Conservation (phyloP, 2,888 invertebrate genomes). For the Lepidochrysops patricia region DNA sequence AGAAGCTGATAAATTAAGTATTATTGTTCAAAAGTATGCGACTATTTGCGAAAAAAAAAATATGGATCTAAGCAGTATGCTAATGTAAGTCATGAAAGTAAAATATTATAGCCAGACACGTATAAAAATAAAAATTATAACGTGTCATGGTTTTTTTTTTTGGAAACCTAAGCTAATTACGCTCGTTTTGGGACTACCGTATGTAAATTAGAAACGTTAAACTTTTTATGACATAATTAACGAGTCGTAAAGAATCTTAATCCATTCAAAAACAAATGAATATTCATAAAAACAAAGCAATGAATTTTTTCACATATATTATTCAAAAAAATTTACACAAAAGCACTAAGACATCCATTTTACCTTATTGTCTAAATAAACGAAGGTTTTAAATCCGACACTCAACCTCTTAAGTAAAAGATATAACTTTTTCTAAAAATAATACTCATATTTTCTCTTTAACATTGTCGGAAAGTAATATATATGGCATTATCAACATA, state of each 20-base stretch:
- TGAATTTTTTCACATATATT: constrained; percentile 71
- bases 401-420: constrained; percentile 65
- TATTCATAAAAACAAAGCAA: constrained; percentile 24
- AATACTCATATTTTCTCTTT: constrained; percentile 63
- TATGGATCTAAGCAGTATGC: no score
- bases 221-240: constrained; percentile 7
- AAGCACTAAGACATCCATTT: constrained; percentile 76
- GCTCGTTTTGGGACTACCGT: neutral
- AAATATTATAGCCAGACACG: no score
- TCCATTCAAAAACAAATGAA: constrained; percentile 6
- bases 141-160: neutral
- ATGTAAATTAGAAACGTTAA: neutral
- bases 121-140: neutral
- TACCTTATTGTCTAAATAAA: constrained; percentile 75
- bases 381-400: constrained; percentile 67
- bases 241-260: constrained; percentile 7
- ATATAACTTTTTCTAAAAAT: constrained; percentile 74
- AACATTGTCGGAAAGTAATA: constrained; percentile 54
- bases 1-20: no score
- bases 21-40: no score
- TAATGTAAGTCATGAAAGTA: no score
- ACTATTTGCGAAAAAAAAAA: no score
- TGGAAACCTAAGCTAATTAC: neutral
- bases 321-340: constrained; percentile 75
- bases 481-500: constrained; percentile 62